Conservation (phyloP, 1,140 invertebrate genomes). For the Drosophila prosaltans region DNA sequence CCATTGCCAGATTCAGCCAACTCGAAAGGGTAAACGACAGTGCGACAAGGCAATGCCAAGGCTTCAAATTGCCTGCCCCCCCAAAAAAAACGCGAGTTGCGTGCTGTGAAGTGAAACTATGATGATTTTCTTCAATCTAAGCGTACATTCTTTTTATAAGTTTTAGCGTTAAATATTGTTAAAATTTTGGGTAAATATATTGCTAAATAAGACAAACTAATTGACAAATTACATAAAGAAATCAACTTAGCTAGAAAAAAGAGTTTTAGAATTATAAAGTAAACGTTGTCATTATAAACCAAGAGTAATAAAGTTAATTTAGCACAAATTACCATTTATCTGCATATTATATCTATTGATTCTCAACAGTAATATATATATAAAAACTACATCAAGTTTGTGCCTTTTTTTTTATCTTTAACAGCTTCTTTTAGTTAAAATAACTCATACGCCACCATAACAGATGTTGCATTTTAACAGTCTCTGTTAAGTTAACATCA, state of each 20-base stretch:
- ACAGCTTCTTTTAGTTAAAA: slow-evolving; percentile 20
- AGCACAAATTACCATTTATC: too few species aligned
- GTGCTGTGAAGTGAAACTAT: slow-evolving; percentile 6
- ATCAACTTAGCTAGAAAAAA: too few species aligned
- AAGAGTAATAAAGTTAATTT: too few species aligned
- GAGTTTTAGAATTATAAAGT: too few species aligned
- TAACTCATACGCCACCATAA: slow-evolving; percentile 56
- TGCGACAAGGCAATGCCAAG: slow-evolving; percentile 8
- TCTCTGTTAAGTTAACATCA: slow-evolving; percentile 51
- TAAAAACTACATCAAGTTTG: too few species aligned
- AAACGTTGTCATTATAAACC: too few species aligned
- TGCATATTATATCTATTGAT: too few species aligned
- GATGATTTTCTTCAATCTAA: slow-evolving; percentile 4
- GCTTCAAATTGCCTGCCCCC: background rate
- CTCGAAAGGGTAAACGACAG: slow-evolving; percentile 4
- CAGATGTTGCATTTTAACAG: slow-evolving; percentile 50
- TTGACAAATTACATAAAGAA: too few species aligned
- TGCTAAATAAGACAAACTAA: too few species aligned
- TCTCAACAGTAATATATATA: too few species aligned
- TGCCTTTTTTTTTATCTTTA: background rate
- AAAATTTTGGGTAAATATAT: background rate
- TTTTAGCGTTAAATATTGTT: background rate
- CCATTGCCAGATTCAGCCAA: slow-evolving; percentile 6
- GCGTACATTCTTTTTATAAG: background rate
- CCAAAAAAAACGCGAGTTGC: background rate